Evolutionary conservation across 2,113 vertebrate genomes (phyloP).

Genomic region (Theristicus caerulescens): DNA sequence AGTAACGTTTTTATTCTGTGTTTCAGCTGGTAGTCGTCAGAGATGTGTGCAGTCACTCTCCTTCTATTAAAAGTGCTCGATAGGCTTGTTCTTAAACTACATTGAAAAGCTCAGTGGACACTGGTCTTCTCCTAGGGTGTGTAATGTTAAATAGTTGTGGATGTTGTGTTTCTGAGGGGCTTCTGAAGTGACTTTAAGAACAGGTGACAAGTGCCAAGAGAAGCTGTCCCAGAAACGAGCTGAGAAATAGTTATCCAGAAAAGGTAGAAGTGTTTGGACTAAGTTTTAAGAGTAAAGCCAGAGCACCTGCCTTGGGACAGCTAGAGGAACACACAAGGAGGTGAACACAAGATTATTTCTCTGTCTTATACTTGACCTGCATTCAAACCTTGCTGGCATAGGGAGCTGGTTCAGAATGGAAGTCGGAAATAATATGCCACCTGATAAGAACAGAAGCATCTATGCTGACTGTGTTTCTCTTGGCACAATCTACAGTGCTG

Average conservation of each 20-base stretch:
- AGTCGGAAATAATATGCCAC: background rate
- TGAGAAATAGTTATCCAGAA: background rate
- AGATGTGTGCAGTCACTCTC: background rate
- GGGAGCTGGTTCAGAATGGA: background rate
- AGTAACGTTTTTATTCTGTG: background rate
- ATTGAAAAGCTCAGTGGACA: background rate
- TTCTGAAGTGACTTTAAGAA: background rate
- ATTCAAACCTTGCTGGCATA: background rate
- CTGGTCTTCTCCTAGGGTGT: background rate
- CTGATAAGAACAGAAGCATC: background rate
- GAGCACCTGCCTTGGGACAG: background rate
- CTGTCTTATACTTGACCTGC: background rate
- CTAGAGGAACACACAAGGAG: background rate
- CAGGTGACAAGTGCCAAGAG: background rate
- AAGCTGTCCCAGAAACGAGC: background rate
- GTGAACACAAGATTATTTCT: background rate
- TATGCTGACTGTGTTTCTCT: background rate
- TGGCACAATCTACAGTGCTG: background rate
- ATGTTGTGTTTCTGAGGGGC: background rate
- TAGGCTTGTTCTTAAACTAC: background rate
- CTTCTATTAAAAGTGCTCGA: background rate
- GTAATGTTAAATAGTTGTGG: background rate
- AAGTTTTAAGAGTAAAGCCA: background rate
- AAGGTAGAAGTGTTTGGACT: background rate
- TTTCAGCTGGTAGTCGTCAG: background rate